Conservation (phyloP, 1,140 invertebrate species). For the Zaprionus inermis region DNA sequence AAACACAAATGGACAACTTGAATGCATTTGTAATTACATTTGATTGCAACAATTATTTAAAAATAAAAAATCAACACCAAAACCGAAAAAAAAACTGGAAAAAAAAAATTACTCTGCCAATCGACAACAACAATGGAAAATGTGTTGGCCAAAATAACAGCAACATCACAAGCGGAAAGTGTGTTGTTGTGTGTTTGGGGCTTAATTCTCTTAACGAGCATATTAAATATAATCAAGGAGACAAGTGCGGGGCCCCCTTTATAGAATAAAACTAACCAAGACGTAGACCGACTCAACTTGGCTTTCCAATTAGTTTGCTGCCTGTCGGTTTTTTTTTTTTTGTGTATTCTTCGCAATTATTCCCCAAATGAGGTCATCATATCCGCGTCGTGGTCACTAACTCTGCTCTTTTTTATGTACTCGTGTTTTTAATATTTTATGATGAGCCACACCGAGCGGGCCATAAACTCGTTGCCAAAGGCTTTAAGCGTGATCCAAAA, state of each 20-base stretch:
- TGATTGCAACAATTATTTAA: slow-evolving; percentile 80
- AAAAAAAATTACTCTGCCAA: slow-evolving; percentile 45
- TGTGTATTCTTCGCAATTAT: slow-evolving; percentile 7
- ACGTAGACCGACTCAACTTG: slow-evolving; percentile 23
- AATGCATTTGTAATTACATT: slow-evolving; percentile 76
- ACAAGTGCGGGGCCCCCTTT: background rate
- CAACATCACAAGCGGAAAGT: slow-evolving; percentile 1
- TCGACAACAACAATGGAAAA: slow-evolving; percentile 24
- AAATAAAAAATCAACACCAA: slow-evolving; percentile 52
- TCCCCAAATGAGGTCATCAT: slow-evolving; percentile 53
- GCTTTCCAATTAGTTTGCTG: slow-evolving; percentile 35
- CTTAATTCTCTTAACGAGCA: slow-evolving; percentile 37
- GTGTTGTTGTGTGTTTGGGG: slow-evolving; percentile 23
- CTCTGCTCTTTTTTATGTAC: slow-evolving; percentile 19
- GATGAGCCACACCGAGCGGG: slow-evolving; percentile 26
- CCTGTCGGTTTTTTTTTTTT: background rate
- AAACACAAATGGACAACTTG: slow-evolving; percentile 69
- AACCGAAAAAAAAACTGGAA: slow-evolving; percentile 41
- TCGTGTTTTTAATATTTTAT: slow-evolving; percentile 39
- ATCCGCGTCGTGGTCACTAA: slow-evolving; percentile 37
- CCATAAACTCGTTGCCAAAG: slow-evolving; percentile 34
- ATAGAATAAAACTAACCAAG: slow-evolving; percentile 12
- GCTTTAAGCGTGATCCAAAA: slow-evolving; percentile 21
- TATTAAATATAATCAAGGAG: slow-evolving; percentile 33
- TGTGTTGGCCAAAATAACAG: slow-evolving; percentile 40